These are phyloP conservation scores for Sminthurides aquaticus DNA, from an alignment of 2,888 invertebrate genomes.

Conservation along the genomic window DNA sequence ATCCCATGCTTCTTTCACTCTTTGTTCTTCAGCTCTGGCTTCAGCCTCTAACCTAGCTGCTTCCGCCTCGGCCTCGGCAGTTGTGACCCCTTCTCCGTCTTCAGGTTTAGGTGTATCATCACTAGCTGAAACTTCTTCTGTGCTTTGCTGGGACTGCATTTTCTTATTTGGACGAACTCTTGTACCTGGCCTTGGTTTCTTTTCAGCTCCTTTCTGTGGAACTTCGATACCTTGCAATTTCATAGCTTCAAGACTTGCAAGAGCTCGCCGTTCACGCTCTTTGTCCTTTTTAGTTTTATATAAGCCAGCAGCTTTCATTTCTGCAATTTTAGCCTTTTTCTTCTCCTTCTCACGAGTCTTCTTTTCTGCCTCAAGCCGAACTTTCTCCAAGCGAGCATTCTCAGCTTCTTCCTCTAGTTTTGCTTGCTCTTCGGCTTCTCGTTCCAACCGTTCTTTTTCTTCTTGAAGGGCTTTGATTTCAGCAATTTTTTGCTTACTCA, in stretches of 20 bases:
- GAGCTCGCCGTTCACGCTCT: slow-evolving; percentile 77
- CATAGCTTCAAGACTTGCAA: slow-evolving; percentile 77
- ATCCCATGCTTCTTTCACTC: slow-evolving; percentile 80
- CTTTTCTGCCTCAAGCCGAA: slow-evolving; percentile 73
- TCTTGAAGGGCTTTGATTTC: slow-evolving; percentile 69
- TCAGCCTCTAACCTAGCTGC: slow-evolving; percentile 46
- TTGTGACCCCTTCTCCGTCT: slow-evolving; percentile 19
- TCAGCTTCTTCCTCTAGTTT: slow-evolving; percentile 67
- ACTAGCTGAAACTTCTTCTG: slow-evolving; percentile 24
- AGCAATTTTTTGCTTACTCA: slow-evolving; percentile 75
- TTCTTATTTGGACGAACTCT: slow-evolving; percentile 64
- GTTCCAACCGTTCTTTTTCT: slow-evolving; percentile 69
- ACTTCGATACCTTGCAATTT: slow-evolving; percentile 81
- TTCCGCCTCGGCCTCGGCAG: slow-evolving; percentile 19
- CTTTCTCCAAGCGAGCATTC: slow-evolving; percentile 62
- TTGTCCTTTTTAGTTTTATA: slow-evolving; percentile 87
- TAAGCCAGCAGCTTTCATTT: slow-evolving; percentile 93
- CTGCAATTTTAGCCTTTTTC: slow-evolving; percentile 84
- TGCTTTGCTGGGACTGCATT: slow-evolving; percentile 49
- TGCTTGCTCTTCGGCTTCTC: slow-evolving; percentile 73
- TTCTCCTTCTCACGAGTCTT: slow-evolving; percentile 83
- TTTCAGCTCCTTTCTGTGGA: slow-evolving; percentile 57
- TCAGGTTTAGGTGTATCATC: slow-evolving; percentile 13
- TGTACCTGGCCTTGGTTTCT: slow-evolving; percentile 57
- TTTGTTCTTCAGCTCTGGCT: slow-evolving; percentile 49